Evolutionary conservation across 2,888 invertebrate genomes (phyloP).

Genomic region (Enoplolaimus lenunculus): DNA sequence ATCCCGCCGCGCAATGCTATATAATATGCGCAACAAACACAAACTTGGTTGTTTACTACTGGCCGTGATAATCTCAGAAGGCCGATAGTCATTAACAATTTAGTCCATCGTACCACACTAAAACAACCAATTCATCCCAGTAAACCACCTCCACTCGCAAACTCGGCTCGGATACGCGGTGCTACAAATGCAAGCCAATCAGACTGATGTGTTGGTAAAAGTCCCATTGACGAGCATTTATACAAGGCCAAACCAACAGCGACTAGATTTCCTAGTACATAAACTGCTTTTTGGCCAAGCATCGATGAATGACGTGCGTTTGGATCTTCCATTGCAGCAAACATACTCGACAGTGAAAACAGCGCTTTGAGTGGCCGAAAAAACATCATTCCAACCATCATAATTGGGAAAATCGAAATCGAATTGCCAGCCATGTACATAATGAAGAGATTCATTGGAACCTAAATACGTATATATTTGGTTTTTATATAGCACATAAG

Average conservation of each 20-base stretch:
- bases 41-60: no score
- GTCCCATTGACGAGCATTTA: constrained; percentile 93
- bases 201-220: constrained; percentile 86
- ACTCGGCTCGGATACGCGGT: constrained; percentile 48
- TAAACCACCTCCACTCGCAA: neutral
- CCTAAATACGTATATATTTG: neutral
- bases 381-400: constrained; percentile 99
- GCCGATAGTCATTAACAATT: no score
- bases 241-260: constrained; percentile 80
- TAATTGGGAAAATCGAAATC: constrained; percentile 97
- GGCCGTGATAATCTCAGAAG: no score
- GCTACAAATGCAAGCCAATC: constrained; percentile 97
- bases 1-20: no score
- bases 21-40: no score
- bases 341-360: constrained; percentile 56
- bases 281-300: constrained; percentile 71
- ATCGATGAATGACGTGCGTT: neutral
- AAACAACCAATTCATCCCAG: neutral
- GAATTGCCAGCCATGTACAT: constrained; percentile 99
- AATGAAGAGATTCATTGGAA: constrained; percentile 84
- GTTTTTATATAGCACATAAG: no score
- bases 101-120: no score
- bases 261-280: constrained; percentile 77
- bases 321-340: constrained; percentile 13
- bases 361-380: constrained; percentile 88